Evolutionary conservation across 2,888 invertebrate species (phyloP), one percentile per base, ranked within the genome.

Genomic region (Loripinus fragilis): DNA sequence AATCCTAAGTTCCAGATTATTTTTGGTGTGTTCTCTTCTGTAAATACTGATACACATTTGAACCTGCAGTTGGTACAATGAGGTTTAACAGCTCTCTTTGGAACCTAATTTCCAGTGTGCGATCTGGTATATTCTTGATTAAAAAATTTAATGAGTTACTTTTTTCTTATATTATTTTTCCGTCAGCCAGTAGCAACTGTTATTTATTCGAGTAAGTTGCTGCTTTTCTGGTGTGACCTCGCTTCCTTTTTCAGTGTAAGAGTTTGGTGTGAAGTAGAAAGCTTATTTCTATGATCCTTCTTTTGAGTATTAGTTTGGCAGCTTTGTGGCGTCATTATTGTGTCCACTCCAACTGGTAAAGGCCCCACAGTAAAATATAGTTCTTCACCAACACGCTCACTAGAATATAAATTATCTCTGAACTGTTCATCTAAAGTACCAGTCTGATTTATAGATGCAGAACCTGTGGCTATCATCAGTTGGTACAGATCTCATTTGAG

Each of bases 131-230:
- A 83, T 55, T 78, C 80, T 66, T 79, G 41, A 3, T 77, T 77
- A 25, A 30, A n/a, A n/a, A n/a, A n/a, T n/a, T n/a, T 50, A 25
- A 66, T 7, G 35, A 70, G 35, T 12, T 65, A 25, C 38, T 25
- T 73, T 74, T 84, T 84, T 48, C n/a, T n/a, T 79, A 38, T 3
- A 84, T 48, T 73, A 77, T 84, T 52, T 69, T 74, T 45, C 77
- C 79, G 81, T 74, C 74, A 55, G 38, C 73, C 52, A 25, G 74
- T 70, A 41, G 80, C 52, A 42, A 33, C 70, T 72, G 76, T 78
- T 73, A n/a, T n/a, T n/a, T n/a, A n/a, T 75, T 33, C 74, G 45
- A 41, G 55, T 52, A 2, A 48, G 38, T 15, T 35, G 35, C 67
- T 35, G 65, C 66, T 75, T 81, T 42, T 38, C 71, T 35, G 71